A percentile compares a stretch with the other conserved stretches of the same genome.
Evolutionary conservation across 2,888 invertebrate species (phyloP).

Genomic region (Serripes groenlandicus): DNA sequence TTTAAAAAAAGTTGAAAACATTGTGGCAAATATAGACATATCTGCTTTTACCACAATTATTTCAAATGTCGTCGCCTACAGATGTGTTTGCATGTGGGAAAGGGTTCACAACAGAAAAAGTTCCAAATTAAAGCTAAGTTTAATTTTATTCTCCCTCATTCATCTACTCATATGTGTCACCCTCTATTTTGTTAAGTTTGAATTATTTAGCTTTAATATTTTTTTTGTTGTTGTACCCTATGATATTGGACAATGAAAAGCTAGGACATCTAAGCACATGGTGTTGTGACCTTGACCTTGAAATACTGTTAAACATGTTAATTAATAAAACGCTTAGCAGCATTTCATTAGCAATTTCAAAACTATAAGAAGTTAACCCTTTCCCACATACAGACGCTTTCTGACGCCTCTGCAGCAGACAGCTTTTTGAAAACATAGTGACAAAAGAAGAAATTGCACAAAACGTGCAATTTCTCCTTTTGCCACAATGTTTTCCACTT

Average conservation of each 20-base stretch:
- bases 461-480: background rate
- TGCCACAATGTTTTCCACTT: background rate
- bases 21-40: too few species aligned
- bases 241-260: slow-evolving; percentile 31
- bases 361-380: background rate
- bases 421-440: background rate
- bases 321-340: too few species aligned
- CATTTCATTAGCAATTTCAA: too few species aligned
- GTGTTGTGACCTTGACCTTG: background rate
- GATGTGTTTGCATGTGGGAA: too few species aligned
- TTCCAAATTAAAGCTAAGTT: too few species aligned
- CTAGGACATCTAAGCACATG: slow-evolving; percentile 16
- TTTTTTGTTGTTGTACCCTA: slow-evolving; percentile 37
- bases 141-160: background rate
- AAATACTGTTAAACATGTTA: too few species aligned
- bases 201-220: slow-evolving; percentile 42
- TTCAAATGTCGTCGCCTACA: too few species aligned
- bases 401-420: background rate
- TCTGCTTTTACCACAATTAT: too few species aligned
- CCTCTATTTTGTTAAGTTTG: slow-evolving; percentile 39
- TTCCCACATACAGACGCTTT: too few species aligned
- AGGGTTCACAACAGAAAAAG: too few species aligned
- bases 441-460: background rate
- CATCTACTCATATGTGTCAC: slow-evolving; percentile 10
- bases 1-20: too few species aligned